Evolutionary conservation across 2,888 invertebrate genomes (phyloP).

Genomic region (Lordiphosa andalusiaca): DNA sequence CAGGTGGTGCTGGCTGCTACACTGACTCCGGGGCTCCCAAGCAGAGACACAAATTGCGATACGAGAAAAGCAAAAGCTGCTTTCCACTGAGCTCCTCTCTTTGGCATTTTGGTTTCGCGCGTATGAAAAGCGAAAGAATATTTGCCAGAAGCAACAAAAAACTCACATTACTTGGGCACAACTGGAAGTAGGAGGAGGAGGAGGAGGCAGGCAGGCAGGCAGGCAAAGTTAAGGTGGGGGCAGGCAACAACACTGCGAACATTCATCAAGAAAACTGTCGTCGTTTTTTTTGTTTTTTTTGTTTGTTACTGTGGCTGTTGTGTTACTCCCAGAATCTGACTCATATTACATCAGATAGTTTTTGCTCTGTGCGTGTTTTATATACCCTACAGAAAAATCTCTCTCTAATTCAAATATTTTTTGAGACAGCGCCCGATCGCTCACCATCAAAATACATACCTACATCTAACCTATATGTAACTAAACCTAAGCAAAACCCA

Average conservation of each 20-base stretch:
- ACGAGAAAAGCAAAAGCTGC: conserved; percentile 34
- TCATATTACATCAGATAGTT: no score
- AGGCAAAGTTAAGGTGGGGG: conserved; percentile 7
- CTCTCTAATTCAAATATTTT: no score
- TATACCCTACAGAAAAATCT: no score
- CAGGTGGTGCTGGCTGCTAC: conserved; percentile 16
- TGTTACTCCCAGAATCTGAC: conserved; percentile 8
- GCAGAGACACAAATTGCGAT: conserved; percentile 30
- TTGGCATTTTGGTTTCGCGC: conserved; percentile 45
- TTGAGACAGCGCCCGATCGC: no score
- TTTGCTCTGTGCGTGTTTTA: conserved; percentile 16
- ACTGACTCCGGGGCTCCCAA: neutral
- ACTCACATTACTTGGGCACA: conserved; percentile 23
- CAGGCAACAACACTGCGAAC: conserved; percentile 52
- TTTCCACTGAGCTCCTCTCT: conserved; percentile 29
- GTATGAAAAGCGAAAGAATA: conserved; percentile 27
- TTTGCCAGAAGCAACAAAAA: conserved; percentile 26
- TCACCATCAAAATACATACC: no score
- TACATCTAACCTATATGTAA: no score
- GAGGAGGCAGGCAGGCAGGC: neutral
- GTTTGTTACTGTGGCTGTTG: conserved; percentile 38
- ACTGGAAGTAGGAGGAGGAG: neutral
- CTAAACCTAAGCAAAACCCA: no score
- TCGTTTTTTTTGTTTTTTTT: conserved; percentile 68
- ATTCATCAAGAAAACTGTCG: conserved; percentile 76